These are phyloP conservation scores for Hemitrygon akajei DNA, from an alignment of 2,797 vertebrate species.

Conservation along the genomic window DNA sequence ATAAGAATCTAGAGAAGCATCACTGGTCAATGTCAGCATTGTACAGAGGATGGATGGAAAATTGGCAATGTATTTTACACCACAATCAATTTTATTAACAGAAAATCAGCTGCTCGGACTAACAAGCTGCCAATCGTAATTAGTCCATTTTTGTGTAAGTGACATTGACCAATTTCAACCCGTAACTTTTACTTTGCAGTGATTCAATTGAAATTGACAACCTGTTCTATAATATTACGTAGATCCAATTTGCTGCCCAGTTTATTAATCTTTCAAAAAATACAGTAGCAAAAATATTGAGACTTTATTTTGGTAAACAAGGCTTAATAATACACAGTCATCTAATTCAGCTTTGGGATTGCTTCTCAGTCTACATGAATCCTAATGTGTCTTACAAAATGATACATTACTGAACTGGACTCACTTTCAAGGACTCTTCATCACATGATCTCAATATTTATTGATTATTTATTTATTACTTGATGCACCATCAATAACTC, in stretches of 20 bases:
- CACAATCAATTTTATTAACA: background rate
- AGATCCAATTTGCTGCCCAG: background rate
- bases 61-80: background rate
- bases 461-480: too few relatives aligned
- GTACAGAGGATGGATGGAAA: background rate
- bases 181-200: background rate
- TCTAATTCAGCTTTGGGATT: background rate
- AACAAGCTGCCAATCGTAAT: background rate
- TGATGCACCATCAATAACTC: too few relatives aligned
- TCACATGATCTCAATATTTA: too few relatives aligned
- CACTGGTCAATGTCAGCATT: background rate
- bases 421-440: too few relatives aligned
- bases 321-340: background rate
- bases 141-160: background rate
- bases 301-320: background rate
- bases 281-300: background rate
- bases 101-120: background rate
- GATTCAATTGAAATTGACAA: conserved; percentile 11
- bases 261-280: background rate
- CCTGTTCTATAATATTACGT: background rate
- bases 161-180: background rate
- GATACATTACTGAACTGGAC: too few relatives aligned
- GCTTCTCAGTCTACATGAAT: background rate
- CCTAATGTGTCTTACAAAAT: background rate
- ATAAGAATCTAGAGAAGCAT: background rate